Evolutionary conservation across 2,888 invertebrate genomes (phyloP).

Genomic region (Patella depressa): DNA sequence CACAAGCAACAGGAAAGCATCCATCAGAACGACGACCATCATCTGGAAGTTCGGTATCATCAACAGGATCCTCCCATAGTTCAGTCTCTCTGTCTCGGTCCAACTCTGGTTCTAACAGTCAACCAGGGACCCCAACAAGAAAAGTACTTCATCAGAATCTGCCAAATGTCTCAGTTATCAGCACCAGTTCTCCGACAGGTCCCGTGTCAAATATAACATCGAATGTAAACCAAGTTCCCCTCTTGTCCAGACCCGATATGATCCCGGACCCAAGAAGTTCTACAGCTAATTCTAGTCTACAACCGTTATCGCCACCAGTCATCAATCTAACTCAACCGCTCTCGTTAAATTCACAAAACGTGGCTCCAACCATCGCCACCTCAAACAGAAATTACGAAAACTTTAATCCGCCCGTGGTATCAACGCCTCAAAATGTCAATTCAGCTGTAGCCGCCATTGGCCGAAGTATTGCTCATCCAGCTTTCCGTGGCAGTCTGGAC

Average conservation of each 20-base stretch:
- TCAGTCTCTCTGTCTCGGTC: not conserved
- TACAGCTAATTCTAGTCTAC: not conserved
- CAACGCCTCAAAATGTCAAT: not conserved
- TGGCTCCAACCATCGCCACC: not conserved
- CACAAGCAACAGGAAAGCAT: not conserved
- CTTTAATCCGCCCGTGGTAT: not conserved
- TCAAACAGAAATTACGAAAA: too few relatives aligned
- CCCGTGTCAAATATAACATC: not conserved
- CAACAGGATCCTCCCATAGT: not conserved
- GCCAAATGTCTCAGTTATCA: not conserved
- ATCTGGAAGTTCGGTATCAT: not conserved
- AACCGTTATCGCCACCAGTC: not conserved
- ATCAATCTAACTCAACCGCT: not conserved
- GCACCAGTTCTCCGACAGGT: not conserved
- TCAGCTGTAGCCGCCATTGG: not conserved
- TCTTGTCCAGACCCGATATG: not conserved
- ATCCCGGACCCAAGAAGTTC: not conserved
- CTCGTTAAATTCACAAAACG: not conserved
- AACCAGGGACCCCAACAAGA: not conserved
- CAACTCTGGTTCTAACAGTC: not conserved
- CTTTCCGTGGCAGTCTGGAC: slow-evolving; percentile 4
- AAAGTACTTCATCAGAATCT: not conserved
- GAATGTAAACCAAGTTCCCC: not conserved
- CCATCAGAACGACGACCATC: not conserved
- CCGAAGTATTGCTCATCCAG: not conserved